Base-by-base conservation (phyloP, 2,888 invertebrate species). In the Abrostola triplasia region DNA sequence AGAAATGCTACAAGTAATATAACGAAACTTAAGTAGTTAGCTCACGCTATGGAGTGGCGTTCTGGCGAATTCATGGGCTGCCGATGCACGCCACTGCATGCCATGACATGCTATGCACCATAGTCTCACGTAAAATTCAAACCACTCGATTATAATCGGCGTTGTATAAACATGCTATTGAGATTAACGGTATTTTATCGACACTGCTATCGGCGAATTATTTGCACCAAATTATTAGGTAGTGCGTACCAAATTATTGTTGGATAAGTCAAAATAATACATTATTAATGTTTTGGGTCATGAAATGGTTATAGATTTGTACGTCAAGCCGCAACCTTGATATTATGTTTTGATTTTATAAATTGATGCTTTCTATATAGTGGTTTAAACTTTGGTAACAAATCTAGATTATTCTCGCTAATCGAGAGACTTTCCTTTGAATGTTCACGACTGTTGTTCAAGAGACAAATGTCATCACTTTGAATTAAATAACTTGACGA, bases 1-100 rank as follows among this genome's bases (percentile, higher is more conserved):
- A 78, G 64, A 77, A 77, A 70, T 77, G 79, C 79, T 50, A 79
- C 78, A 74, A 77, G 67, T 71, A 74, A 67, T 79, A 77, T 69
- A 64, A 57, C 66, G 37, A 67, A 67, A 66, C 12, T 71, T 67
- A 70, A 78, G 70, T 76, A 69, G 44, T 54, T 64, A n/a, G 42
- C 60, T 63, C 77, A 79, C 81, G 80, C 80, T 63, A 77, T 44
- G 54, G 50, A 57, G 57, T 48, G 64, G 47, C 51, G 36, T 60
- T 54, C 49, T 55, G 60, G 66, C 62, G 47, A 67, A 64, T 64
- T 68, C 58, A 69, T 61, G 44, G 44, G 42, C 40, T 13, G 57
- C 62, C 67, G 66, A 61, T 60, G 59, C 77, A 76, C 74, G 76
- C 69, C 49, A 76, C 59, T 47, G 63, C 60, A 62, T 47, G 24